Percentiles rank a stretch among this genome's conserved stretches.
phyloP scores from a whole-genome alignment of 2,797 vertebrate genomes.

The Tangara arthus region DNA sequence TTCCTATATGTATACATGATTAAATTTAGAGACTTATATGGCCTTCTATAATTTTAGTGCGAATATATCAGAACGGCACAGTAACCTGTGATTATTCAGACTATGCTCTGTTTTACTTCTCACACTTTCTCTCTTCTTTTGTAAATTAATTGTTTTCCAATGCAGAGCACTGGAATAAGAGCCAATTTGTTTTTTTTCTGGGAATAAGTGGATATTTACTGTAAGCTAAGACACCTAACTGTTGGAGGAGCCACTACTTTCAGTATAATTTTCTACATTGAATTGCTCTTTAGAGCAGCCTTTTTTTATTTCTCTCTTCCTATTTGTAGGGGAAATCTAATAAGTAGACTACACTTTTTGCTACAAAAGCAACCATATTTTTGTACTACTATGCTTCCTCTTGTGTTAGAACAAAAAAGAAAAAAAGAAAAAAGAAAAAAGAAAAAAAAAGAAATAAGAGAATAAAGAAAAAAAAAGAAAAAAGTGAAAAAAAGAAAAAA shows the following conservation, averaged over 20 bases:
- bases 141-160: background rate
- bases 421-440: background rate
- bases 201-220: background rate
- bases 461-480: rapidly evolving
- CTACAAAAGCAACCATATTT: background rate
- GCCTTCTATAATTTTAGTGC: background rate
- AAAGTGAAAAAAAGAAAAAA: rapidly evolving
- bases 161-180: background rate
- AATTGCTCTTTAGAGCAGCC: background rate
- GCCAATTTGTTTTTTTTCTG: background rate
- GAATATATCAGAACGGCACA: background rate
- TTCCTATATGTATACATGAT: too few species aligned
- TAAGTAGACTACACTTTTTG: background rate
- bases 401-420: background rate
- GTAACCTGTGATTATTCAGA: background rate
- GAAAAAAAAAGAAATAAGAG: background rate
- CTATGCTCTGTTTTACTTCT: background rate
- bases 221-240: background rate
- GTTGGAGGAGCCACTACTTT: background rate
- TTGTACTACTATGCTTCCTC: background rate
- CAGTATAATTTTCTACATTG: background rate
- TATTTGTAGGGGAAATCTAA: background rate
- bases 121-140: background rate
- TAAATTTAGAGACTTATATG: background rate
- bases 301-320: background rate